phyloP scores from a whole-genome alignment of 2,113 vertebrate genomes.

The Sinocyclocheilus anophthalmus region DNA sequence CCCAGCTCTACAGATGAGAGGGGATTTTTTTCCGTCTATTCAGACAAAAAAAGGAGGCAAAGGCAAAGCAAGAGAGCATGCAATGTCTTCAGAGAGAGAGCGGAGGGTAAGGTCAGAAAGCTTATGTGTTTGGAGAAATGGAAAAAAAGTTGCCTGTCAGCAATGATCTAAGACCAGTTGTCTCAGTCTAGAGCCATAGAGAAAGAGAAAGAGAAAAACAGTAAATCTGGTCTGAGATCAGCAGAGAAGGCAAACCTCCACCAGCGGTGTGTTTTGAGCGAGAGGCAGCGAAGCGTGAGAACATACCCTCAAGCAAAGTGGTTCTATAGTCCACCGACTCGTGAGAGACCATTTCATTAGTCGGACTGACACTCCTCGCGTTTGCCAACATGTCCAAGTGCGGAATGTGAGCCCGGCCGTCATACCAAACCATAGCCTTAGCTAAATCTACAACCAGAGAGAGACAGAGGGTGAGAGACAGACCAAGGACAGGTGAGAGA shows the following conservation, averaged over 20 bases:
- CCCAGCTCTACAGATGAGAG: conserved; percentile 35
- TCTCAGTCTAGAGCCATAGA: neutral
- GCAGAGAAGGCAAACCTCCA: conserved; percentile 22
- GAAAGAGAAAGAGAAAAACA: neutral
- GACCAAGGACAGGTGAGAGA: conserved; percentile 30
- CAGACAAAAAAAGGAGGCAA: neutral
- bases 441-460: conserved; percentile 79
- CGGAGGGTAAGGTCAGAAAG: neutral
- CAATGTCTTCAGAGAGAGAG: conserved; percentile 25
- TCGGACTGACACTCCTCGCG: conserved; percentile 93
- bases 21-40: conserved; percentile 37
- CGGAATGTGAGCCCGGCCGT: conserved; percentile 92
- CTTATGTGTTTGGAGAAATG: conserved; percentile 27
- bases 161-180: neutral
- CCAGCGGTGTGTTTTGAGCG: conserved; percentile 36
- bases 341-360: conserved; percentile 96
- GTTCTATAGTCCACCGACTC: conserved; percentile 98
- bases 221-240: conserved; percentile 20
- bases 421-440: conserved; percentile 89
- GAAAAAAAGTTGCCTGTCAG: neutral
- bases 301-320: conserved; percentile 93
- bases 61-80: too few relatives aligned
- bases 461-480: conserved; percentile 38
- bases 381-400: conserved; percentile 97
- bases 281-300: conserved; percentile 53